These are phyloP conservation scores for Hetaerina americana DNA, from an alignment of 1,140 invertebrate species.

Conservation along the genomic window DNA sequence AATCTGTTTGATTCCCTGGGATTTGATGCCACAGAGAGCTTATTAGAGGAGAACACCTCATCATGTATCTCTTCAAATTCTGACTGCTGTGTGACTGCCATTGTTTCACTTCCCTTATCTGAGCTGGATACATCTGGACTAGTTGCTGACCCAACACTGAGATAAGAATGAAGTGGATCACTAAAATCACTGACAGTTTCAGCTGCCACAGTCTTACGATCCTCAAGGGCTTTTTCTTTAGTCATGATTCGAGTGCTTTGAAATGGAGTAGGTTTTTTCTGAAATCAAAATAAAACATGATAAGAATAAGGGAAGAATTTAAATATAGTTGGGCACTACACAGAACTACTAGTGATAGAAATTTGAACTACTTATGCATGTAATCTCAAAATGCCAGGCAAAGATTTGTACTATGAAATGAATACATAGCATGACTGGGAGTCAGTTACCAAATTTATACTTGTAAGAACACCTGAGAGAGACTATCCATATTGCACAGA, in stretches of 20 bases:
- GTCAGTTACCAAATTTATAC: too few relatives aligned
- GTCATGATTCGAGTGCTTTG: neutral
- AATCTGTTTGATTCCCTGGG: conserved; percentile 44
- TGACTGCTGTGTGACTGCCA: conserved; percentile 22
- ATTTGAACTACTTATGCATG: too few relatives aligned
- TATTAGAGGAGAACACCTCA: neutral
- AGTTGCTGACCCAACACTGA: conserved; percentile 21
- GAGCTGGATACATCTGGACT: neutral
- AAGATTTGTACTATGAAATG: too few relatives aligned
- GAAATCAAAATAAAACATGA: neutral
- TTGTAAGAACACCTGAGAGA: too few relatives aligned
- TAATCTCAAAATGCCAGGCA: too few relatives aligned
- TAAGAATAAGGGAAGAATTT: neutral
- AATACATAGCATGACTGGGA: too few relatives aligned
- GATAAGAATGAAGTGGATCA: conserved; percentile 59
- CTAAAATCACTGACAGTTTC: conserved; percentile 52
- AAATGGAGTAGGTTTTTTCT: neutral
- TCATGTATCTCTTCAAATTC: conserved; percentile 13
- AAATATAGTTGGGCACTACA: too few relatives aligned
- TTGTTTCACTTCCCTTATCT: conserved; percentile 39
- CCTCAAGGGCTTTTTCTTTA: conserved; percentile 25
- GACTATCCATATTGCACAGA: too few relatives aligned
- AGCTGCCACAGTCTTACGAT: conserved; percentile 37
- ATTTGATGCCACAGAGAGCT: conserved; percentile 10
- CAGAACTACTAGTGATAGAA: too few relatives aligned